Evolutionary conservation across 2,888 invertebrate genomes (phyloP), one percentile per base, ranked within the genome.

Genomic region (Eremobia ochroleuca): DNA sequence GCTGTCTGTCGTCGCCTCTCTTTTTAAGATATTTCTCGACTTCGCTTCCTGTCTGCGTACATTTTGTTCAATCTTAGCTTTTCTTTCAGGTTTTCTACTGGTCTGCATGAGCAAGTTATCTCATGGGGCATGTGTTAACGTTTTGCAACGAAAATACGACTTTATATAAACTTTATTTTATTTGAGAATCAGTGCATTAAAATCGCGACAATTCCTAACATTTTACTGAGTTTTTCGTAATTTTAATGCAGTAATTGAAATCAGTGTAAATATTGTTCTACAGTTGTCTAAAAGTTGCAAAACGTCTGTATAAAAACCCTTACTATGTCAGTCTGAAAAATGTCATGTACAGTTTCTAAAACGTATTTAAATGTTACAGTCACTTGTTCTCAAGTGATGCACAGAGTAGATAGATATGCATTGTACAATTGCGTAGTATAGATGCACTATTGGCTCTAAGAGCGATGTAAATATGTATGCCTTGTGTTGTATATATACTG

Each of bases 31-130:
- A 68, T 87, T 89, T 91, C 91, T 90, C 62, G 87, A 93, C 92
- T 94, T 91, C 91, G 95, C 95, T 95, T 94, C 91, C 91, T 93
- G 86, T 93, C 88, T 93, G 95, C 94, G 92, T 94, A 93, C 92
- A 92, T 79, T 88, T 90, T 92, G 91, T 92, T 88, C 91, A 88
- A 89, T 91, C 74, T 90, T 86, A 59, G 91, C 91, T 92, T 93
- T 79, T 83, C 85, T 93, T 93, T 79, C 92, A 94, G 93, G 90
- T 90, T 76, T 64, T 71, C 69, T 49, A 76, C 49, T 70, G 74
- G 78, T 89, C 88, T 75, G 90, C 90, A 89, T 89, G 89, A 82
- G 75, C 64, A 81, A 69, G 55, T 75, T 81, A 72, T 61, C 83
- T 82, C 77, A 86, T 58, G 71, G 66, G 81, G 73, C 73, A 76